A percentile compares a stretch with the other conserved stretches of the same genome.
These are phyloP conservation scores for Tenrec ecaudatus DNA, from an alignment of 2,113 vertebrate genomes.

Conservation along the genomic window DNA sequence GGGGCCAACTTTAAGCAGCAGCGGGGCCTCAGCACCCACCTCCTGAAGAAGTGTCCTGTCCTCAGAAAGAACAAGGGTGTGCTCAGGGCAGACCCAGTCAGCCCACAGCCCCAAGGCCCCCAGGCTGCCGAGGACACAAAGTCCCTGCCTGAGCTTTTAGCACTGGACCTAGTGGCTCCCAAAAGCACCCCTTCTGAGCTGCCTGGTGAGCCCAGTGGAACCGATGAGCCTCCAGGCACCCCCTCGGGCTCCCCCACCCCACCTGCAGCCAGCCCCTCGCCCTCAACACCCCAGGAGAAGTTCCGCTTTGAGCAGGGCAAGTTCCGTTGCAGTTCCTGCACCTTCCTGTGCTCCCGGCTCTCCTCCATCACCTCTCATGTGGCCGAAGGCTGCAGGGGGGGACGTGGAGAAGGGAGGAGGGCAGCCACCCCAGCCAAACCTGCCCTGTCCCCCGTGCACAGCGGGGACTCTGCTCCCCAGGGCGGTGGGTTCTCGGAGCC, in stretches of 20 bases:
- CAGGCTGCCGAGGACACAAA: background rate
- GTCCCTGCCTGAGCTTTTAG: background rate
- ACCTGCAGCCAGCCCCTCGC: background rate
- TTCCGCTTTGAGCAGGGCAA: conserved; percentile 88
- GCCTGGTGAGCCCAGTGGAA: conserved; percentile 10
- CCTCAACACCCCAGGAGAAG: conserved; percentile 71
- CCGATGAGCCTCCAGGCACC: background rate
- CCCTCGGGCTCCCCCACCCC: background rate
- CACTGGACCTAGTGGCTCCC: conserved; percentile 35
- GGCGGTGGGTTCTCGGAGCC: background rate
- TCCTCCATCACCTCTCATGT: conserved; percentile 90
- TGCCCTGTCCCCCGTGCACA: background rate
- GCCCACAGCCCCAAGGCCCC: background rate
- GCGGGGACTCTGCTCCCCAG: background rate
- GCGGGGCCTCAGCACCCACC: conserved; percentile 92
- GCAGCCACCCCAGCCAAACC: conserved; percentile 9
- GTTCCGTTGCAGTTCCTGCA: conserved; percentile 90
- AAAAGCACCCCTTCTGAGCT: conserved; percentile 44
- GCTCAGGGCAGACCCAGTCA: background rate
- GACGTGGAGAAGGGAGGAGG: conserved; percentile 56
- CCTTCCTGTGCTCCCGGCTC: conserved; percentile 90
- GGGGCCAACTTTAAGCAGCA: conserved; percentile 94
- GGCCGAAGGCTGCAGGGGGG: conserved; percentile 85
- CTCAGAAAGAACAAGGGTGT: conserved; percentile 84
- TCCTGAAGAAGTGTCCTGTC: conserved; percentile 90